Evolutionary conservation across 2,797 vertebrate species (phyloP).

Genomic region (Botia almorhae): DNA sequence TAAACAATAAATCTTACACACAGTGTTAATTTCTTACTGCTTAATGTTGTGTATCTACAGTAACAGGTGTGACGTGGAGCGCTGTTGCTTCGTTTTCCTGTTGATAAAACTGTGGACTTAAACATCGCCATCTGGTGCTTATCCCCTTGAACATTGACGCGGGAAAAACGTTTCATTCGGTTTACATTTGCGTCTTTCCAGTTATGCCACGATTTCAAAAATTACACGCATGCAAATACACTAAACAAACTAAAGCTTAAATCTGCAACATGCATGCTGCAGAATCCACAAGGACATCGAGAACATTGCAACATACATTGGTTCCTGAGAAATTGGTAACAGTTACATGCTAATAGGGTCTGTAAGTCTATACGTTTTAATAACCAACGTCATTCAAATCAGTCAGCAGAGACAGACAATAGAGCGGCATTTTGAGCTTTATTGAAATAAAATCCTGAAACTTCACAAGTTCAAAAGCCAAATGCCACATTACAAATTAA

Average conservation of each 20-base stretch:
- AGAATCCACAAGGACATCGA: too few relatives aligned
- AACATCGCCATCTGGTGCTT: not conserved
- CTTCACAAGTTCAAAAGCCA: slow-evolving; percentile 67
- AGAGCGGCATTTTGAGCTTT: slow-evolving; percentile 68
- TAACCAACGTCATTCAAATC: not conserved
- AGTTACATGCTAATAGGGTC: too few relatives aligned
- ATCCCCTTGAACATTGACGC: not conserved
- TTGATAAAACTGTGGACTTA: not conserved
- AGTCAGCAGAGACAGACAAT: not conserved
- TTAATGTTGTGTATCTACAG: not conserved
- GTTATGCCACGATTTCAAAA: too few relatives aligned
- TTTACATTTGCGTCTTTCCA: too few relatives aligned
- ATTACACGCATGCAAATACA: too few relatives aligned
- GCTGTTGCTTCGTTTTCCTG: not conserved
- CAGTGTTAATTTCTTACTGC: not conserved
- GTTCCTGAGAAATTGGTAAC: too few relatives aligned
- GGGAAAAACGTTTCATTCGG: too few relatives aligned
- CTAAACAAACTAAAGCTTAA: too few relatives aligned
- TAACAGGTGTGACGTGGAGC: not conserved
- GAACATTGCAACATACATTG: too few relatives aligned
- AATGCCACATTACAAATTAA: slow-evolving; percentile 57
- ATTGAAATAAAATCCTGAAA: slow-evolving; percentile 76
- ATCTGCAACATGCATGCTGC: too few relatives aligned
- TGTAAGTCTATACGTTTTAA: not conserved
- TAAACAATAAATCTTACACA: not conserved